Percentiles rank a stretch among this genome's conserved stretches.
phyloP scores from a whole-genome alignment of 2,797 vertebrate genomes.

The Amazonetta brasiliensis region DNA sequence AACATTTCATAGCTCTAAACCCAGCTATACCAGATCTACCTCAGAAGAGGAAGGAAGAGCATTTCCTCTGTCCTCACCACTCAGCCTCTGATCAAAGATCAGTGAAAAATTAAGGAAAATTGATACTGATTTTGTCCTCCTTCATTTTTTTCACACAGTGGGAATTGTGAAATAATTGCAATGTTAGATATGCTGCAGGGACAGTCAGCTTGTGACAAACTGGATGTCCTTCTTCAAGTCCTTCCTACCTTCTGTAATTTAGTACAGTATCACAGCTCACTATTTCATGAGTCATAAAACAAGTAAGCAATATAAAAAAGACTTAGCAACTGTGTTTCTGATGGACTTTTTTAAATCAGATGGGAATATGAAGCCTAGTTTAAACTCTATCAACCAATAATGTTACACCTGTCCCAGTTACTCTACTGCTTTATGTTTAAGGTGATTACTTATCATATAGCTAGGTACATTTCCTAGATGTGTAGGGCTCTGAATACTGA shows the following conservation, averaged over 20 bases:
- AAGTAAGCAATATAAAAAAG: not conserved
- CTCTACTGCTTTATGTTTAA: not conserved
- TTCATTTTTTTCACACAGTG: not conserved
- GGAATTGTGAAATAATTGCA: not conserved
- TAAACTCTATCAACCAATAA: not conserved
- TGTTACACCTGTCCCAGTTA: not conserved
- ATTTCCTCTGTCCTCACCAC: not conserved
- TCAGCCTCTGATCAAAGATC: not conserved
- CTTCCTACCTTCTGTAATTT: not conserved
- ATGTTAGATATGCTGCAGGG: not conserved
- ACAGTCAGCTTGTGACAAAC: not conserved
- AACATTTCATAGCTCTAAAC: not conserved
- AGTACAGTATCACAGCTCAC: not conserved
- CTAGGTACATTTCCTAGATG: not conserved
- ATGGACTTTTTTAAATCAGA: not conserved
- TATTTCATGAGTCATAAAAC: not conserved
- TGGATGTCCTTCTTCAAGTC: not conserved
- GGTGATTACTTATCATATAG: not conserved
- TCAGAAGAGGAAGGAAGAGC: not conserved
- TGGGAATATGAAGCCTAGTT: not conserved
- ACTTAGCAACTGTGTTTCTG: not conserved
- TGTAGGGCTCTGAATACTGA: not conserved
- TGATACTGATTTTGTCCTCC: not conserved
- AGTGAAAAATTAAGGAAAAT: not conserved
- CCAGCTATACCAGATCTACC: not conserved